These are phyloP conservation scores for Anarrhichthys ocellatus DNA, from an alignment of 2,113 vertebrate species.

Conservation along the genomic window DNA sequence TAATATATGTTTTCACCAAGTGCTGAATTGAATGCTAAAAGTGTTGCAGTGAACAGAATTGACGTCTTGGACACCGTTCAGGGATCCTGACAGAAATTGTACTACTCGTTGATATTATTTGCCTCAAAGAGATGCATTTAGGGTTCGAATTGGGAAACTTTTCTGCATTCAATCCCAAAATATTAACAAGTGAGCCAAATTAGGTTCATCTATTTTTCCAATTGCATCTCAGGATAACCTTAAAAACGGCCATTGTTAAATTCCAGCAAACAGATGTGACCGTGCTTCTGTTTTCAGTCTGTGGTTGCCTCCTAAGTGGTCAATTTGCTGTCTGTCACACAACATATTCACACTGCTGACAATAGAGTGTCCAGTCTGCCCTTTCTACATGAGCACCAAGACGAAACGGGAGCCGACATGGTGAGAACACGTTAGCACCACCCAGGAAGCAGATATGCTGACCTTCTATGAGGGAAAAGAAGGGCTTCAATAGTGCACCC, in stretches of 20 bases:
- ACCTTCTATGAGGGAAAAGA: not conserved
- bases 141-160: not conserved
- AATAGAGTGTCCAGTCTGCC: not conserved
- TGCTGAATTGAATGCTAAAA: constrained; percentile 9
- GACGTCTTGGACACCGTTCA: not conserved
- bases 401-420: constrained; percentile 9
- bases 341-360: constrained; percentile 5
- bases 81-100: not conserved
- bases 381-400: not conserved
- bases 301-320: not conserved
- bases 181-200: not conserved
- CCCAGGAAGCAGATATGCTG: not conserved
- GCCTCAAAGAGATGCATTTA: not conserved
- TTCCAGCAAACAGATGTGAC: not conserved
- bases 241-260: not conserved
- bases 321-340: not conserved
- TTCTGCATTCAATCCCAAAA: not conserved
- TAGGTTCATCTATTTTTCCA: not conserved
- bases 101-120: not conserved
- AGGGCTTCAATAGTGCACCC: not conserved
- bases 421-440: not conserved
- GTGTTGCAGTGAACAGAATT: not conserved
- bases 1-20: not conserved
- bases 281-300: not conserved
- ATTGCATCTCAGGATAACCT: not conserved